Percentiles rank a stretch among this genome's conserved stretches.
Conservation (phyloP, 1,140 invertebrate genomes). For the Probaryconus sp. region DNA sequence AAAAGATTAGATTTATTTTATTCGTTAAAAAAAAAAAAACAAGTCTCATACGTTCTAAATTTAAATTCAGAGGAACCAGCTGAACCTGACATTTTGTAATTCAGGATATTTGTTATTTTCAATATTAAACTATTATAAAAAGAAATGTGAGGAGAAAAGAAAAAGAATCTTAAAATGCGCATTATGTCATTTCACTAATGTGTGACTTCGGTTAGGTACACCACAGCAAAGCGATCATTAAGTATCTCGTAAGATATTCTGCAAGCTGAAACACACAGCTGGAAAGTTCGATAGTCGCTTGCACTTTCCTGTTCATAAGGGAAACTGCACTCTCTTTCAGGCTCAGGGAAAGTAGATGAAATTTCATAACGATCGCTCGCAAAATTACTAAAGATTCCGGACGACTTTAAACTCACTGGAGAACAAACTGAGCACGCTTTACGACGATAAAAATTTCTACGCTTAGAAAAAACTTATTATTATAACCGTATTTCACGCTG, state of each 20-base stretch:
- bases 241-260: conserved; percentile 7
- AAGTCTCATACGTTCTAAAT: too few relatives aligned
- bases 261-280: neutral
- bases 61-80: too few relatives aligned
- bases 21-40: conserved; percentile 4
- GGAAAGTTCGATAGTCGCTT: neutral
- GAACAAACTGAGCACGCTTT: too few relatives aligned
- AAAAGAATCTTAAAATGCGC: neutral
- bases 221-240: conserved; percentile 10
- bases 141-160: neutral
- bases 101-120: conserved; percentile 1
- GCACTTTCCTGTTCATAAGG: neutral
- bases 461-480: too few relatives aligned
- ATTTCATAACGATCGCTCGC: neutral
- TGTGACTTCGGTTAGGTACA: neutral
- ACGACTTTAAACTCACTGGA: too few relatives aligned
- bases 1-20: neutral
- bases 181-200: conserved; percentile 4
- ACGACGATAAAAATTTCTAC: too few relatives aligned
- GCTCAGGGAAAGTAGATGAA: neutral
- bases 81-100: too few relatives aligned
- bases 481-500: too few relatives aligned
- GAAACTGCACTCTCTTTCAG: neutral
- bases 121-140: conserved; percentile 1
- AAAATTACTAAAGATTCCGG: neutral